Conservation (phyloP, 2,113 vertebrate species). For the Cavia porcellus region DNA sequence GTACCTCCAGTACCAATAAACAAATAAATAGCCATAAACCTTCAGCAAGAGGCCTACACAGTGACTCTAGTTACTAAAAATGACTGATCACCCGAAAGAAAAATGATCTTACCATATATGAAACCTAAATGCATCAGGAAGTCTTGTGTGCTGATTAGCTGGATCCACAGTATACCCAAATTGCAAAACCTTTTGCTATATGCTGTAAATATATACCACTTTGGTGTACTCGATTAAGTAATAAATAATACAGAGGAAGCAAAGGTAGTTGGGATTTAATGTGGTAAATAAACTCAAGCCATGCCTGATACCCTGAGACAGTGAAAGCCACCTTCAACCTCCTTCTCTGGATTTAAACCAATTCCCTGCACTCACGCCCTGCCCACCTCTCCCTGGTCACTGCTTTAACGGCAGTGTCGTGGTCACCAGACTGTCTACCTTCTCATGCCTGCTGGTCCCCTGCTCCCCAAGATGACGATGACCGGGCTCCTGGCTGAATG, state of each 20-base stretch:
- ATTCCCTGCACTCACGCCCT: background rate
- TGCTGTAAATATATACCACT: background rate
- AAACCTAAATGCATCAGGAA: background rate
- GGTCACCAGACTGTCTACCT: background rate
- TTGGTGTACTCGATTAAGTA: background rate
- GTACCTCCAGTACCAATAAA: background rate
- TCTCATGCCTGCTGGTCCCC: background rate
- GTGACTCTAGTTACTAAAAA: no score
- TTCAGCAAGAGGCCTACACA: background rate
- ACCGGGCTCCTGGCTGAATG: background rate
- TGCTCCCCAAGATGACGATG: no score
- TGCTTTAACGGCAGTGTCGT: background rate
- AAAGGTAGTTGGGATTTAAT: background rate
- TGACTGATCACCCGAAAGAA: accelerated
- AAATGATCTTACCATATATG: background rate
- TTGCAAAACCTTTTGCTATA: background rate
- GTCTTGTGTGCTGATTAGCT: background rate
- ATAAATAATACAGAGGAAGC: background rate
- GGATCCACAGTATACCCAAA: no score
- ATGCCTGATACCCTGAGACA: background rate
- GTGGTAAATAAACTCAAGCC: background rate
- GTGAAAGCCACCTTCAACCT: background rate
- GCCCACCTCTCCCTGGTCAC: background rate
- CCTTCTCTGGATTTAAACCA: background rate
- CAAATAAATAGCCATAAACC: background rate